A percentile compares a stretch with the other conserved stretches of the same genome.
Evolutionary conservation across 1,140 invertebrate genomes (phyloP).

Genomic region (Atopsyche davidsoni): DNA sequence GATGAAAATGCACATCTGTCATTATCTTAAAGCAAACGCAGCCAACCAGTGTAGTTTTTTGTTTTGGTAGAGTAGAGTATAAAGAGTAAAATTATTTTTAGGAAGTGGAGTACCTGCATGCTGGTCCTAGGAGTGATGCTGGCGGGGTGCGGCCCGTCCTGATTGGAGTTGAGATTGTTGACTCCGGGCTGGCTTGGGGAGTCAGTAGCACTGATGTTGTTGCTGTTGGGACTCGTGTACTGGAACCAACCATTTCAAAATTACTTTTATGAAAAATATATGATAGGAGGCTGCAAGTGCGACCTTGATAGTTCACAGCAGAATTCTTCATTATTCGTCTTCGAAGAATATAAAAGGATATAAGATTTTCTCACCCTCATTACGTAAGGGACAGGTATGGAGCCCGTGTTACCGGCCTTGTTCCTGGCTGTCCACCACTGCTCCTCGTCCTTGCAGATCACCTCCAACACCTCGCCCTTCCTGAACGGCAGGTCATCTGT

Average conservation of each 20-base stretch:
- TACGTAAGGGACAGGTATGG: conserved; percentile 95
- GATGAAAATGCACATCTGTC: neutral
- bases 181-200: conserved; percentile 35
- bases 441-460: conserved; percentile 93
- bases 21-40: too few species aligned
- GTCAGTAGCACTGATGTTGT: conserved; percentile 31
- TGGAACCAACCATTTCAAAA: conserved; percentile 20
- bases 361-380: conserved; percentile 52
- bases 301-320: too few species aligned
- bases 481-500: conserved; percentile 93
- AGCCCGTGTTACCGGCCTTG: conserved; percentile 75
- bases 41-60: too few species aligned
- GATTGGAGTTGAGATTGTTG: conserved; percentile 36
- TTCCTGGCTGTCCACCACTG: conserved; percentile 97
- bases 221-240: conserved; percentile 27
- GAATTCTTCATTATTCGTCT: too few species aligned
- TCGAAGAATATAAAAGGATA: conserved; percentile 40
- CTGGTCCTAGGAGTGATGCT: conserved; percentile 35
- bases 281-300: too few species aligned
- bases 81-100: too few species aligned
- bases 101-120: conserved; percentile 36
- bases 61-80: too few species aligned
- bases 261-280: too few species aligned
- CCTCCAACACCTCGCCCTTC: conserved; percentile 86
- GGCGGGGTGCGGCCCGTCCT: conserved; percentile 34